Evolutionary conservation across 2,888 invertebrate species (phyloP), one percentile per base, ranked within the genome.

Genomic region (Hydroisotoma schaefferi): DNA sequence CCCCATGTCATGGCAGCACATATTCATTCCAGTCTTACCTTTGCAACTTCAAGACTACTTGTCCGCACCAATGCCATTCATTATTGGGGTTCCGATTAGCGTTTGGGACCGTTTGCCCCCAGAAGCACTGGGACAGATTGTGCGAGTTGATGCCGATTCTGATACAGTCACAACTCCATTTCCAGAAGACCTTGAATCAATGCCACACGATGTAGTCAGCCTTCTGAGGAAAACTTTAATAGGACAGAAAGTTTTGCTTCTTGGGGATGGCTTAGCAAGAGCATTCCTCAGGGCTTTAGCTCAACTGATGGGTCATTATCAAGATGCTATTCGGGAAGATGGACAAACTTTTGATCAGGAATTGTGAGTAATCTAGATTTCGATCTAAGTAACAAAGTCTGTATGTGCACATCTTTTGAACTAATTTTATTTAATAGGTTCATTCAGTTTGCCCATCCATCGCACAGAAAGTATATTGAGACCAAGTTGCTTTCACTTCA

Each of bases 1-100:
- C 78, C 98, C 98, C 1, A 95, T 99, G 94, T 88, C 88, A 71
- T 98, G 98, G 98, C 97, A 98, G 79, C 95, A 97, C 75, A 92
- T 98, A 75, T 98, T 91, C 78, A 95, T 98, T 78, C 97, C 97
- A 55, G 88, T 98, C 72, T 80, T 97, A 74, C 95, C 97, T 23
- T 83, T 86, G 76, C 85, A 88, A 75, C 82, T 97, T 65, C 86
- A 89, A 70, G 97, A 95, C 78, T 92, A 92, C 77, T 80, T 94
- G 69, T 81, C 87, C 72, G 98, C 98, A 15, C 98, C 98, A 1
- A 98, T 98, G 97, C 98, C 98, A 48, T 98, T 90, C 80, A 81
- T 98, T 48, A 94, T 98, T 75, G 98, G 98, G 63, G 92, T 97
- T 65, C 95, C 95, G 69, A 83, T 87, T 68, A 83, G 84, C 73